phyloP scores from a whole-genome alignment of 2,797 vertebrate species.

The Mergus octosetaceus region DNA sequence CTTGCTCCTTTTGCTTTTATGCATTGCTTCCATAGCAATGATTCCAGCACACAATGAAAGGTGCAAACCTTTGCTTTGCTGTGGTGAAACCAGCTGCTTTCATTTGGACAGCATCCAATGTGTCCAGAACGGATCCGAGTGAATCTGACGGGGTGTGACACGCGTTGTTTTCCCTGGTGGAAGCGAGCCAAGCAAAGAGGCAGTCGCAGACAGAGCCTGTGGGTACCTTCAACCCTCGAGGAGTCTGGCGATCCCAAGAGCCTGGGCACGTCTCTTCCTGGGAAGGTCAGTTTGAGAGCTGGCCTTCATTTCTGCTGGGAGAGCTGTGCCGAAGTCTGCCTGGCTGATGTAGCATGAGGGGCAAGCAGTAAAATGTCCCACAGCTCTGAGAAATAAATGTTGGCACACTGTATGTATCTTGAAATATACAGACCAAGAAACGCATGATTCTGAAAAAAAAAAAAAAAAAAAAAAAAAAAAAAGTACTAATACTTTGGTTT shows the following conservation, averaged over 20 bases:
- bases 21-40: not conserved
- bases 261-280: not conserved
- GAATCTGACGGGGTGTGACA: not conserved
- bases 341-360: not conserved
- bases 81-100: not conserved
- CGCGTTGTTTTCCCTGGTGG: not conserved
- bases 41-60: not conserved
- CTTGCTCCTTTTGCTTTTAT: not conserved
- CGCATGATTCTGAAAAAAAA: not conserved
- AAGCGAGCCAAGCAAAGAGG: not conserved
- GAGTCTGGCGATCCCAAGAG: not conserved
- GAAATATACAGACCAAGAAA: constrained; percentile 4
- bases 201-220: not conserved
- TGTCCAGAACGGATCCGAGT: not conserved
- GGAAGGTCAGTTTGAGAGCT: not conserved
- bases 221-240: not conserved
- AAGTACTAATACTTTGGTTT: not conserved
- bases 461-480: not conserved
- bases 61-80: not conserved
- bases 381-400: not conserved
- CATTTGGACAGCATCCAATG: not conserved
- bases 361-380: not conserved
- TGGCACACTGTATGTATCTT: not conserved
- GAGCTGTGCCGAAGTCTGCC: not conserved
- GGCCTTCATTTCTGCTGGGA: accelerated